Evolutionary conservation across 2,113 vertebrate species (phyloP).

Genomic region (Plectropomus leopardus): DNA sequence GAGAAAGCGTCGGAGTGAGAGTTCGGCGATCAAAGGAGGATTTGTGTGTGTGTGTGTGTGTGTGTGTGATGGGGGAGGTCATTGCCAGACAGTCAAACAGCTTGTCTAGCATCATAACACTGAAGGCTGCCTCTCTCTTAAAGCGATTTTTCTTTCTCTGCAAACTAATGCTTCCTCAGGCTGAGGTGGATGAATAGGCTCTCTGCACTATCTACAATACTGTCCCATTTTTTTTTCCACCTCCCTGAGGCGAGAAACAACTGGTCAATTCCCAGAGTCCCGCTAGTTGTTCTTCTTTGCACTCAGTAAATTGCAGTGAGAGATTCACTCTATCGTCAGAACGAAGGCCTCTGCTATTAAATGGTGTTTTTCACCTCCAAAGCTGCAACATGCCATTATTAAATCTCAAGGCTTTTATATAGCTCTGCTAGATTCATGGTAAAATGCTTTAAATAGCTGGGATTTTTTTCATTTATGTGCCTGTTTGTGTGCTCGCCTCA

Average conservation of each 20-base stretch:
- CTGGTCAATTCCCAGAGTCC: constrained; percentile 61
- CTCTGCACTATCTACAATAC: constrained; percentile 47
- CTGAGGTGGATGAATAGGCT: constrained; percentile 53
- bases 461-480: background rate
- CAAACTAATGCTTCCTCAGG: constrained; percentile 51
- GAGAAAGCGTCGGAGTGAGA: constrained; percentile 38
- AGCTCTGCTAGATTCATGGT: constrained; percentile 1
- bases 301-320: constrained; percentile 32
- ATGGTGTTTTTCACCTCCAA: constrained; percentile 41
- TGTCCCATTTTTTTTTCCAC: constrained; percentile 22
- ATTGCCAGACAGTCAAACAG: constrained; percentile 50
- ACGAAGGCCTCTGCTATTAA: constrained; percentile 38
- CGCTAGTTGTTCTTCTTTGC: constrained; percentile 43
- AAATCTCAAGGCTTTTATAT: constrained; percentile 28
- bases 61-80: constrained; percentile 31
- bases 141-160: constrained; percentile 25
- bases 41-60: constrained; percentile 18
- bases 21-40: constrained; percentile 49
- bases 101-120: constrained; percentile 40
- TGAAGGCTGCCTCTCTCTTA: constrained; percentile 29
- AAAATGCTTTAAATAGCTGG: background rate
- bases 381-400: constrained; percentile 19
- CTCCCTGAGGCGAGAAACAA: constrained; percentile 46
- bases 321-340: constrained; percentile 52
- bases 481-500: constrained; percentile 61